phyloP scores from a whole-genome alignment of 2,888 invertebrate species.

The Petrophora chlorosata region DNA sequence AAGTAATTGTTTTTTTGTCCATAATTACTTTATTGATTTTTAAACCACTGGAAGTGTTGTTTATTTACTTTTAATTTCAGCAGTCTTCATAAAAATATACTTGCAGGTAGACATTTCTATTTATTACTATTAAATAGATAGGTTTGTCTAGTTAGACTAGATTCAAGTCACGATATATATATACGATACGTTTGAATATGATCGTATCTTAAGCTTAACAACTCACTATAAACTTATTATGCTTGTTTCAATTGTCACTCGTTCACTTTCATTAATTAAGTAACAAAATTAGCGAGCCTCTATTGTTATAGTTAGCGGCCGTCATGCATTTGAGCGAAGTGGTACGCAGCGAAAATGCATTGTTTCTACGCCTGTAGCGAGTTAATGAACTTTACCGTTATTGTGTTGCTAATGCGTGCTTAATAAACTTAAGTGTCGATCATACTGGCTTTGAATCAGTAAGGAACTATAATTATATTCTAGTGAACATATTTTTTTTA shows the following conservation, averaged over 20 bases:
- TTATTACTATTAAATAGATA: too few species aligned
- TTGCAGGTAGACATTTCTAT: too few species aligned
- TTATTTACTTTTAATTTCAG: too few species aligned
- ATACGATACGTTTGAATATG: too few species aligned
- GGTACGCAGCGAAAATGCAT: constrained; percentile 41
- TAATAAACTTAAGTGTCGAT: constrained; percentile 2
- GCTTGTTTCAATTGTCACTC: neutral
- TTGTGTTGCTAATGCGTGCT: constrained; percentile 34
- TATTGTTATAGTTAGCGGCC: constrained; percentile 10
- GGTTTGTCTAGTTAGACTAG: too few species aligned
- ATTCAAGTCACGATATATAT: too few species aligned
- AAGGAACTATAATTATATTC: neutral
- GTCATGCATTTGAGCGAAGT: constrained; percentile 34
- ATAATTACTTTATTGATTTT: too few species aligned
- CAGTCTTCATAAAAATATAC: too few species aligned
- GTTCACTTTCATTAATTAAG: constrained; percentile 1
- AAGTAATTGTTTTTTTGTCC: too few species aligned
- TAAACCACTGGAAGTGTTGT: too few species aligned
- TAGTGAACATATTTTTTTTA: constrained; percentile 18
- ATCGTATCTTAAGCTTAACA: too few species aligned
- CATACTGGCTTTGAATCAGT: neutral
- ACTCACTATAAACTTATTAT: too few species aligned
- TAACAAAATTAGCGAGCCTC: neutral
- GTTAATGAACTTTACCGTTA: constrained; percentile 46
- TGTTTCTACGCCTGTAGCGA: constrained; percentile 44